Evolutionary conservation across 2,888 invertebrate species (phyloP), one percentile per base, ranked within the genome.

Genomic region (Drosophila borealis): DNA sequence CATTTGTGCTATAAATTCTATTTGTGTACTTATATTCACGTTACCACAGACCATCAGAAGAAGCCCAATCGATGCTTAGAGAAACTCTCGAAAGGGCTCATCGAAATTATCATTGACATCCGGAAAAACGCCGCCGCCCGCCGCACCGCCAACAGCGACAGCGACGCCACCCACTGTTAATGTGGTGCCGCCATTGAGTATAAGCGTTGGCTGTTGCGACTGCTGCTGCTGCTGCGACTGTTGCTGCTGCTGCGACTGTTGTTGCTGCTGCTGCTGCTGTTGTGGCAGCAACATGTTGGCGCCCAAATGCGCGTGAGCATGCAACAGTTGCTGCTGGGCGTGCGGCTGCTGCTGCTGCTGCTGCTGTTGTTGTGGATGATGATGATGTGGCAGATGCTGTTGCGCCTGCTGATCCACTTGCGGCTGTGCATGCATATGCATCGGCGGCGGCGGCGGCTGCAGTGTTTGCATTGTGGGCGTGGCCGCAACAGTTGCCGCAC

Each of bases 31-130:
- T 75, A 53, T 77, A 73, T 55, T 42, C 68, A 63, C 49, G 75
- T 79, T 79, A 71, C 65, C 80, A 79, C 77, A 79, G 75, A 63
- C n/a, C 54, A 45, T 37, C 50, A 21, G 25, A 21, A 29, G 8
- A 45, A 33, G n/a, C 29, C 39, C 54, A 44, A 17, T 8, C 17
- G 21, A 13, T 1, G 29, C 72, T 91, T 92, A 92, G 61, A 92
- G 82, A 74, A 92, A 92, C 74, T 92, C 92, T 74, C 92, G 89
- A 77, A 92, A 92, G 10, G 92, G 92, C 69, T 92, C 92, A 65
- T 92, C 92, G 63, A 89, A 92, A 72, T 89, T 92, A 70, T 90
- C 92, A 70, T 90, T 91, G 59, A 89, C 90, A 79, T 90, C 90
- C 3, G 88, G 63, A 63, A 92, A 90, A 45, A 74, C 73, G 11